Conservation (phyloP, 2,113 vertebrate species). For the Podilymbus podiceps region DNA sequence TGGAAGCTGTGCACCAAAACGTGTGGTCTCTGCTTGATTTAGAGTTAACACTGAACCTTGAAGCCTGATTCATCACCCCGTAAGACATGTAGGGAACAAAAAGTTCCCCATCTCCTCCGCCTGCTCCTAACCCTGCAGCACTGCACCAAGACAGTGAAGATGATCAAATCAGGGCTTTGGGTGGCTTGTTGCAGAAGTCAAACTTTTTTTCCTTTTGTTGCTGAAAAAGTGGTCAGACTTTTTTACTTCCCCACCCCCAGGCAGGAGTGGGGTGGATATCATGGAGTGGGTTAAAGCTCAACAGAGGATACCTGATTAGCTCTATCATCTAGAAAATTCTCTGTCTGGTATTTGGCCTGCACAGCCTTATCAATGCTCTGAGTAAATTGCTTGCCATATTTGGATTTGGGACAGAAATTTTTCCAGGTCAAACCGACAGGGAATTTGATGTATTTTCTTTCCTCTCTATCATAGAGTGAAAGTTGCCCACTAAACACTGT, state of each 20-base stretch:
- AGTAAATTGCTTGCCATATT: background rate
- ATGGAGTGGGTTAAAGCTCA: background rate
- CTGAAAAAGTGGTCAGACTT: background rate
- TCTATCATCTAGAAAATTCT: background rate
- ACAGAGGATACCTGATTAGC: accelerated
- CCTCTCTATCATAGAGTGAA: background rate
- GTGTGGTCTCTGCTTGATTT: background rate
- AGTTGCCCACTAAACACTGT: background rate
- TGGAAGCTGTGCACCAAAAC: background rate
- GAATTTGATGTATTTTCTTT: background rate
- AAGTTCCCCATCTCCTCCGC: background rate
- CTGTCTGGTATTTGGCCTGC: background rate
- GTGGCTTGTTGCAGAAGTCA: background rate
- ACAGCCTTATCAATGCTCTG: background rate
- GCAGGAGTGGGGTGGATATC: background rate
- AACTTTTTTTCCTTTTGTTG: background rate
- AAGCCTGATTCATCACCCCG: accelerated
- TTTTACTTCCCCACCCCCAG: no score
- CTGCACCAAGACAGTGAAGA: constrained; percentile 11
- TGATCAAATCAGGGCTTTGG: constrained; percentile 26
- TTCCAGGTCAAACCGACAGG: background rate
- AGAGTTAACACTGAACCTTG: background rate
- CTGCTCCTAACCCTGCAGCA: background rate
- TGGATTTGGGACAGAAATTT: background rate
- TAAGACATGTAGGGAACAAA: background rate